Evolutionary conservation across 2,113 vertebrate genomes (phyloP).

Genomic region (Leptodactylus fuscus): DNA sequence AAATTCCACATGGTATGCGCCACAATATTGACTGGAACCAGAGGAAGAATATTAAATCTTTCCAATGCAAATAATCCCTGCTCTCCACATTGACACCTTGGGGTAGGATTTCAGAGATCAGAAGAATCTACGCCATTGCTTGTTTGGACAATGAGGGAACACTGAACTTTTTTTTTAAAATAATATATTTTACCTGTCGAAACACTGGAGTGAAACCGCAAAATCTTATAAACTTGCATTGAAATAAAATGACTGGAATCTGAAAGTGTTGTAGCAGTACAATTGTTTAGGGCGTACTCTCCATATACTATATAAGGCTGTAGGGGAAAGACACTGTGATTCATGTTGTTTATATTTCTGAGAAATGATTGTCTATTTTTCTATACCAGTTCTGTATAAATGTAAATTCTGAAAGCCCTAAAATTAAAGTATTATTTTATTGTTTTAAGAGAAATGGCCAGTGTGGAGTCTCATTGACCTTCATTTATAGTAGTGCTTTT

Average conservation of each 20-base stretch:
- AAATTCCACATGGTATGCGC: not conserved
- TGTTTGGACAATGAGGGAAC: constrained; percentile 33
- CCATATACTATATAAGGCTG: constrained; percentile 17
- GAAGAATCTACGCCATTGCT: not conserved
- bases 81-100: not conserved
- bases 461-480: not conserved
- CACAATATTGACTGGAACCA: constrained; percentile 35
- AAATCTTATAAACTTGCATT: not conserved
- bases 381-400: constrained; percentile 79
- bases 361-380: constrained; percentile 83
- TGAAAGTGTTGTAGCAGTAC: not conserved
- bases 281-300: constrained; percentile 24
- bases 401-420: constrained; percentile 71
- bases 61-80: constrained; percentile 7
- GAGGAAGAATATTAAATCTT: not conserved
- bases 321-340: constrained; percentile 54
- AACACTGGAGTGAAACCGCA: constrained; percentile 50
- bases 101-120: not conserved
- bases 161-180: not conserved
- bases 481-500: not conserved
- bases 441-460: constrained; percentile 51
- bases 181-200: constrained; percentile 7
- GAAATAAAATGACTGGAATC: not conserved
- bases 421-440: constrained; percentile 70
- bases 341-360: constrained; percentile 77